phyloP scores from a whole-genome alignment of 1,140 invertebrate genomes.

The Drosophila mauritiana region DNA sequence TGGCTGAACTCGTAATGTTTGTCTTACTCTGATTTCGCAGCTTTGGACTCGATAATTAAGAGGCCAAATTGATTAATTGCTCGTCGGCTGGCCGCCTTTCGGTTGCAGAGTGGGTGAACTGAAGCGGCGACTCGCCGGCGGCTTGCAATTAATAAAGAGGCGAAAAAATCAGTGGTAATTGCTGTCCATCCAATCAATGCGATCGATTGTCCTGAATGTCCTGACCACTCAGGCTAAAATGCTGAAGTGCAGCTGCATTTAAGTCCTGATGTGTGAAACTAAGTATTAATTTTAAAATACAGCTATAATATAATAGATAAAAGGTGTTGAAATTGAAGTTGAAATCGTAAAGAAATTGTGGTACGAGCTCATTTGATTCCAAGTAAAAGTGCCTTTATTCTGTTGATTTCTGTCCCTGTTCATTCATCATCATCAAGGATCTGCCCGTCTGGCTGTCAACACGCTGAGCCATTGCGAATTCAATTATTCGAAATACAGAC shows the following conservation, averaged over 20 bases:
- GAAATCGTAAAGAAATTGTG: no score
- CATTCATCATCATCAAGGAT: constrained; percentile 28
- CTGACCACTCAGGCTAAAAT: neutral
- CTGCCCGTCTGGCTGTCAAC: constrained; percentile 34
- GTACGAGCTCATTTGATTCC: no score
- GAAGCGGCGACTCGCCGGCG: constrained; percentile 8
- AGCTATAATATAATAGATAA: no score
- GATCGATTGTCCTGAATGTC: constrained; percentile 28
- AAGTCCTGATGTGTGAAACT: neutral
- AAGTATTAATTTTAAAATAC: no score
- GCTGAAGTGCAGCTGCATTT: neutral
- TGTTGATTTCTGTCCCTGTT: neutral
- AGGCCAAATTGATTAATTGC: constrained; percentile 64
- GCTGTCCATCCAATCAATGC: constrained; percentile 48
- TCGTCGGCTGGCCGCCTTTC: constrained; percentile 29
- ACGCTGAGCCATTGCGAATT: constrained; percentile 57
- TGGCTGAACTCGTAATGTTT: constrained; percentile 19
- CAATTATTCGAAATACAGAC: constrained; percentile 71
- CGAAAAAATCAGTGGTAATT: constrained; percentile 34
- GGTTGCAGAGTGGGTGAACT: neutral
- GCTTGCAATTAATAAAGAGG: constrained; percentile 52
- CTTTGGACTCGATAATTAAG: constrained; percentile 40
- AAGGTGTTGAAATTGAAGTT: no score
- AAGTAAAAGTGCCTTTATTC: neutral
- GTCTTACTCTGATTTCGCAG: constrained; percentile 27